Evolutionary conservation across 2,888 invertebrate genomes (phyloP), one percentile per base, ranked within the genome.

Genomic region (Bombylius discolor): DNA sequence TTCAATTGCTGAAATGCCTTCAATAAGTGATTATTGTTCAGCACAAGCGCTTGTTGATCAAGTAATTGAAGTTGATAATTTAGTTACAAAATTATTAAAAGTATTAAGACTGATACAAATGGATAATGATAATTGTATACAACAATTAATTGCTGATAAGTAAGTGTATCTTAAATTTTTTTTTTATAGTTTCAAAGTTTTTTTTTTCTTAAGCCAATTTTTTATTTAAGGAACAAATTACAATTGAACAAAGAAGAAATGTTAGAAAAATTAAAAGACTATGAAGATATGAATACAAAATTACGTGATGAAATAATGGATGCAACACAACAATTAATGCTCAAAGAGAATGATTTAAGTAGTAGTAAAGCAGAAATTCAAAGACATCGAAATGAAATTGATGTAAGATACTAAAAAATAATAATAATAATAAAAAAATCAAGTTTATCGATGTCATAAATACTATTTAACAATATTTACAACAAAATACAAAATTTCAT

Each of bases 61-160:
- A 76, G 84, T 85, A 14, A 84, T 85, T 55, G 83, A 84, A 60
- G 84, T 85, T 23, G 89, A 89, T 73, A 84, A 83, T 70, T 76
- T 85, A 47, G 80, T 89, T 13, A 83, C 86, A 12, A 84, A 85
- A 68, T 74, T 89, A 64, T 75, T 87, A 54, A 84, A 84, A 71
- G 83, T 84, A 14, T 74, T 84, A 66, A 79, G 85, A 58, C 86
- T 87, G 63, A 82, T 88, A 65, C 83, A 84, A 67, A 75, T 83
- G 64, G 85, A 86, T 66, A 84, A 82, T 65, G 81, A 83, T 60
- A 81, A 81, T 53, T 81, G 81, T 64, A 81, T 83, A 65, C 80
- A 79, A 61, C 81, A 81, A 62, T 69, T 84, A 57, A 82, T 83
- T 68, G 78, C 81, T 56, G 81, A 85, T 67, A 80, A 80, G 79